Base-by-base conservation (phyloP, 1,140 invertebrate species). In the Leptopilina boulardi region DNA sequence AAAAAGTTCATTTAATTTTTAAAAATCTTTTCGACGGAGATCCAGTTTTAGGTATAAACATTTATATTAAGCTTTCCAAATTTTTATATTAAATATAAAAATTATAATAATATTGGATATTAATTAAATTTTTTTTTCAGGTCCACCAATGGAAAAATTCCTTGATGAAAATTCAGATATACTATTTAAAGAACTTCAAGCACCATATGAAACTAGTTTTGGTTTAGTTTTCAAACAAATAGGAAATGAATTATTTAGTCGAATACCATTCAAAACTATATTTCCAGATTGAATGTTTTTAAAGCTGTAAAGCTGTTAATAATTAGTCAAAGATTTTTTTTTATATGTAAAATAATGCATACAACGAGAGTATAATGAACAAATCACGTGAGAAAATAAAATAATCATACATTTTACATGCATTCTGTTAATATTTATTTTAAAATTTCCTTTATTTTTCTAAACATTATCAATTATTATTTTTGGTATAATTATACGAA, bases 81-180 rank as follows among this genome's bases (percentile, higher is more conserved):
- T 51, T n/a, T 13, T 13, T 59, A 11, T 15, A 3, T 75, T 26
- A n/a, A n/a, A n/a, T n/a, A n/a, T n/a, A n/a, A n/a, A n/a, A n/a
- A n/a, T n/a, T n/a, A n/a, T n/a, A n/a, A n/a, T n/a, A n/a, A n/a
- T n/a, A n/a, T n/a, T n/a, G n/a, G n/a, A n/a, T n/a, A 38, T 38
- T 71, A 59, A 59, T 71, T 56, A 34, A 56, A 26, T 18, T 10
- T 71, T 47, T 44, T 80, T 84, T 82, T 2, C 70, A 91, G 91
- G 88, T 34, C 79, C 87, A 26, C 84, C 89, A 79, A 89, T 91
- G 77, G 90, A 91, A 54, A 89, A 89, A 13, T 94, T 95, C 84
- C 86, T 95, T 0, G 94, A 95, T 79, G 92, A 94, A 15, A 94
- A 95, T 82, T 93, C 93, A 71, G 92, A 94, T 19, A 86, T 93